A percentile compares a stretch with the other conserved stretches of the same genome.
Evolutionary conservation across 2,113 vertebrate species (phyloP).

Genomic region (Piprites chloris): DNA sequence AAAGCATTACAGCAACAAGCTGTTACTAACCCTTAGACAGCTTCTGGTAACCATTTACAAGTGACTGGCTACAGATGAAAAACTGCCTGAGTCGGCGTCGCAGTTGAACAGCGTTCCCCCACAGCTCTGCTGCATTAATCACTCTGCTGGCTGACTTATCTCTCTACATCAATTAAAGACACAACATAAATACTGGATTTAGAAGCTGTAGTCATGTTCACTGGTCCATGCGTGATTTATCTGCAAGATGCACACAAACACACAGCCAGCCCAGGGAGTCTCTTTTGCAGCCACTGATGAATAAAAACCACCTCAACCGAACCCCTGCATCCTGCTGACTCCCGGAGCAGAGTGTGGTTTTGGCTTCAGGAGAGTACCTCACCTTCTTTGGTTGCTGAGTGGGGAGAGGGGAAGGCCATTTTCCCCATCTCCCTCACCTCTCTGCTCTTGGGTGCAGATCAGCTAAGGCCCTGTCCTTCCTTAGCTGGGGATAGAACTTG

Average conservation of each 20-base stretch:
- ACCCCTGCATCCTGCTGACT: not conserved
- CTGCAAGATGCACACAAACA: slow-evolving; percentile 12
- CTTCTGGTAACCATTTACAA: not conserved
- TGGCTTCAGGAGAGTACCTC: not conserved
- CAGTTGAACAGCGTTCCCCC: not conserved
- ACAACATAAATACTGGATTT: slow-evolving; percentile 47
- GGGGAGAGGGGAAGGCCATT: not conserved
- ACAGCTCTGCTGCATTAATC: not conserved
- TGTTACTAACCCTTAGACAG: not conserved
- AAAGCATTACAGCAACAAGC: not conserved
- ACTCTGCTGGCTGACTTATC: slow-evolving; percentile 17
- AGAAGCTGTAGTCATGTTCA: slow-evolving; percentile 29
- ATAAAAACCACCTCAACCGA: not conserved
- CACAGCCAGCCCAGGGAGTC: not conserved
- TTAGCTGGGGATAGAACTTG: not conserved
- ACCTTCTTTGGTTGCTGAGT: not conserved
- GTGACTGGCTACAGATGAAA: not conserved
- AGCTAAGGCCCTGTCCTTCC: not conserved
- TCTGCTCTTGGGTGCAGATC: not conserved
- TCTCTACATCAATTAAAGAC: slow-evolving; percentile 17
- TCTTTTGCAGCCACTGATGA: rapidly evolving
- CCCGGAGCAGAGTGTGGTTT: rapidly evolving
- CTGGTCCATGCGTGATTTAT: slow-evolving; percentile 5
- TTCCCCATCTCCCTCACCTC: not conserved
- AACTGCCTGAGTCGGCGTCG: not conserved